Base-by-base conservation (phyloP, 1,140 invertebrate species). In the Rhyzopertha dominica region DNA sequence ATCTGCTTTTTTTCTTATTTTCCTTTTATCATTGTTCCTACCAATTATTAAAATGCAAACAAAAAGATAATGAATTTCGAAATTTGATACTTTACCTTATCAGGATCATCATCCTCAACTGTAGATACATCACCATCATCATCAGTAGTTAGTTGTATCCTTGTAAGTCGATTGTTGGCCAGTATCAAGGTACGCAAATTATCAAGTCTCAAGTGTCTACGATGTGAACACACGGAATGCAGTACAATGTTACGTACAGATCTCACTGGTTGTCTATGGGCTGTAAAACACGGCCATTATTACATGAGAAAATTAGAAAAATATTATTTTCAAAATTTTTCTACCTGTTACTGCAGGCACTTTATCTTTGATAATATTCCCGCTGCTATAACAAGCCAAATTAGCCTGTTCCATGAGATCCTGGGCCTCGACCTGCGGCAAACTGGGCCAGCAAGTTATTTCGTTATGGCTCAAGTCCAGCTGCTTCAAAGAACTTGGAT, bases 381-480 rank as follows among this genome's bases (percentile, higher is more conserved):
- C 58, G 31, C 55, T 63, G 29, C 65, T 63, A 40, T 81, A 84
- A 59, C 82, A 84, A n/a, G 78, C 74, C 10, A 80, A 72, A 25
- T 78, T 73, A 1, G 69, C 76, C 47, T 77, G 68, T 53, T 77
- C 74, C 71, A 76, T 76, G 2, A 73, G 66, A 63, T 83, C 81
- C 0, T 73, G 68, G 5, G 77, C 74, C 25, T 79, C 78, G 0
- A 84, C 73, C 48, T 81, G 84, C 0, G 85, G 85, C 40, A 90
- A 66, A 63, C 84, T 88, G 5, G 88, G 87, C 89, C 90, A 95
- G 44, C 83, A 81, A 1, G 79, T 79, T 36, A 98, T 90, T 62
- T 87, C 82, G 70, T 98, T 98, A 62, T 95, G 86, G 5, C 88
- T 92, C 12, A 98, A 70, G 70, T 98, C 95, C 1, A 98, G 66